Evolutionary conservation across 2,888 invertebrate species (phyloP).

Genomic region (Alsophila aescularia): DNA sequence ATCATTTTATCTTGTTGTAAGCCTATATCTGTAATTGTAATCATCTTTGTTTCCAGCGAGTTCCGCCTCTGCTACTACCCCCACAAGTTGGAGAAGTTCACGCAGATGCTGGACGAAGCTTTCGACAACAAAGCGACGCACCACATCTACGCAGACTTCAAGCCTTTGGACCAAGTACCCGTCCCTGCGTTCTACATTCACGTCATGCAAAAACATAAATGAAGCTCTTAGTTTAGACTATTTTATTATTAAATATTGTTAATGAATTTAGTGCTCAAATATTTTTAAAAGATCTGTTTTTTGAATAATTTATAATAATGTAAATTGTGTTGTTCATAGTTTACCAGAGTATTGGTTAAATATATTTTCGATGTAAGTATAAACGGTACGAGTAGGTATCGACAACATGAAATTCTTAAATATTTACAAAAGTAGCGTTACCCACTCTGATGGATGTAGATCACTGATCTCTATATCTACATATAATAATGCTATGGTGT

Average conservation of each 20-base stretch:
- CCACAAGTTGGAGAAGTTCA: slow-evolving; percentile 90
- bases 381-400: too few relatives aligned
- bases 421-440: too few relatives aligned
- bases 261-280: slow-evolving; percentile 2
- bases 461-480: too few relatives aligned
- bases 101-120: slow-evolving; percentile 87
- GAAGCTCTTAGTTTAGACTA: background rate
- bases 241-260: background rate
- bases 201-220: slow-evolving; percentile 87
- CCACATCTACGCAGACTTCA: slow-evolving; percentile 92
- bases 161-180: slow-evolving; percentile 85
- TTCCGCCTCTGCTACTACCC: slow-evolving; percentile 96
- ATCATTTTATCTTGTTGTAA: background rate
- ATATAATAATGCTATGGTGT: too few relatives aligned
- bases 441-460: too few relatives aligned
- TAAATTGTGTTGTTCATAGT: background rate
- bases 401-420: too few relatives aligned
- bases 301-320: slow-evolving; percentile 5
- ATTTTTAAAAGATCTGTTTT: slow-evolving; percentile 8
- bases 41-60: slow-evolving; percentile 81
- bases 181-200: slow-evolving; percentile 94
- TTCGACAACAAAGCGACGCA: slow-evolving; percentile 88
- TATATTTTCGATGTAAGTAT: too few relatives aligned
- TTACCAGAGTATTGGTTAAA: background rate
- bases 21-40: background rate